These are phyloP conservation scores for Aspiorhynchus laticeps DNA, from an alignment of 2,113 vertebrate genomes.

Conservation along the genomic window DNA sequence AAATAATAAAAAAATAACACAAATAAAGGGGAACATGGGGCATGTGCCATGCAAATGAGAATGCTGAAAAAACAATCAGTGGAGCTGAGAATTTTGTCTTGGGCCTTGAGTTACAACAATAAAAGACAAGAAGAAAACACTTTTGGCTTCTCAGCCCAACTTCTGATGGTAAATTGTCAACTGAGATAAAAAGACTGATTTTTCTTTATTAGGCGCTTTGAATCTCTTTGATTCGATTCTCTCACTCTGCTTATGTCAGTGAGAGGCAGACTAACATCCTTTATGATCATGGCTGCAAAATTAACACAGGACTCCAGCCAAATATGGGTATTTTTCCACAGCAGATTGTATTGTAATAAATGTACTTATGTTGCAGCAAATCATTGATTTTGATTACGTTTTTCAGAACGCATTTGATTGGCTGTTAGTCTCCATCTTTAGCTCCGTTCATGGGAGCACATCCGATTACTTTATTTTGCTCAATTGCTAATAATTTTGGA, in stretches of 20 bases:
- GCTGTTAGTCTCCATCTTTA: not conserved
- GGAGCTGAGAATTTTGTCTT: not conserved
- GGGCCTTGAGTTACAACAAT: not conserved
- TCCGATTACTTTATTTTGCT: not conserved
- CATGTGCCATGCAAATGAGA: conserved; percentile 24
- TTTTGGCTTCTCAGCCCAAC: not conserved
- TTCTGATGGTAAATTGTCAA: not conserved
- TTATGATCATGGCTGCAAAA: not conserved
- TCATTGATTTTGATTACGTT: not conserved
- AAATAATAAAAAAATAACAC: conserved; percentile 10
- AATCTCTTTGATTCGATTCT: not conserved
- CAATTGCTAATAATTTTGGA: not conserved
- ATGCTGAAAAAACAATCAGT: conserved; percentile 24
- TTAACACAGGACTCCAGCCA: not conserved
- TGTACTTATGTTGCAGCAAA: not conserved
- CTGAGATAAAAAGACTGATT: not conserved
- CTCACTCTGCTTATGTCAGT: not conserved
- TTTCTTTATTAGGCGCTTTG: not conserved
- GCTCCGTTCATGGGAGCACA: not conserved
- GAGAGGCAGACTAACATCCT: not conserved
- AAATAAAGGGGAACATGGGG: not conserved
- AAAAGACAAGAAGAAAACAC: not conserved
- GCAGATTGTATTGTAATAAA: not conserved
- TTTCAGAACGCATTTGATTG: not conserved
- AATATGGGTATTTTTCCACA: not conserved